These are phyloP conservation scores for Cephalopterus ornatus DNA, from an alignment of 2,113 vertebrate species.

Conservation along the genomic window DNA sequence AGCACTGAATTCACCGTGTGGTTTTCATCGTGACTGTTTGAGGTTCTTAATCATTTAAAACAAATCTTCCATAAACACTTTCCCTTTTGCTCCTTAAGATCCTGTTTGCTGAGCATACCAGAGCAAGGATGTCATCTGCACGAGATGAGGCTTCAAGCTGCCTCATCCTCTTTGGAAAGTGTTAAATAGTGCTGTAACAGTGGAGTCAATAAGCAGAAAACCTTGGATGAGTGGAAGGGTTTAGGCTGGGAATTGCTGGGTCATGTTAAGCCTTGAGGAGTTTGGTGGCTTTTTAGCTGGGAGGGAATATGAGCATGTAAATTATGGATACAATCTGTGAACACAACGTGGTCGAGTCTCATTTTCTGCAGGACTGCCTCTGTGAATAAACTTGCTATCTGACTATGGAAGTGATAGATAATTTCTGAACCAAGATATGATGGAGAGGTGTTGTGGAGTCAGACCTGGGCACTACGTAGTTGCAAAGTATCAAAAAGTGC, in stretches of 20 bases:
- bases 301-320: not conserved
- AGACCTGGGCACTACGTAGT: not conserved
- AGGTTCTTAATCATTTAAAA: slow-evolving; percentile 57
- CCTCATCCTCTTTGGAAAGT: not conserved
- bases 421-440: not conserved
- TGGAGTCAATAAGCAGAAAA: not conserved
- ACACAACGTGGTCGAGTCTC: fast-evolving
- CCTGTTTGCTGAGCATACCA: slow-evolving; percentile 57
- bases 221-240: not conserved
- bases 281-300: not conserved
- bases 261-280: not conserved
- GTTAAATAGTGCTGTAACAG: not conserved
- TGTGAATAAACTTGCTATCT: not conserved
- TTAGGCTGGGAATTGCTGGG: not conserved
- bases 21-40: slow-evolving; percentile 40
- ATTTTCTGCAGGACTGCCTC: not conserved
- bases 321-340: not conserved
- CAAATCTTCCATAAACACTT: slow-evolving; percentile 62
- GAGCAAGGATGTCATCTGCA: slow-evolving; percentile 43
- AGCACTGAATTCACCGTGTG: not conserved
- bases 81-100: slow-evolving; percentile 58
- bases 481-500: not conserved
- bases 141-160: not conserved
- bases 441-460: not conserved
- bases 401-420: not conserved